phyloP scores from a whole-genome alignment of 64 coral and sea anemone genomes.

The Montipora sp. region DNA sequence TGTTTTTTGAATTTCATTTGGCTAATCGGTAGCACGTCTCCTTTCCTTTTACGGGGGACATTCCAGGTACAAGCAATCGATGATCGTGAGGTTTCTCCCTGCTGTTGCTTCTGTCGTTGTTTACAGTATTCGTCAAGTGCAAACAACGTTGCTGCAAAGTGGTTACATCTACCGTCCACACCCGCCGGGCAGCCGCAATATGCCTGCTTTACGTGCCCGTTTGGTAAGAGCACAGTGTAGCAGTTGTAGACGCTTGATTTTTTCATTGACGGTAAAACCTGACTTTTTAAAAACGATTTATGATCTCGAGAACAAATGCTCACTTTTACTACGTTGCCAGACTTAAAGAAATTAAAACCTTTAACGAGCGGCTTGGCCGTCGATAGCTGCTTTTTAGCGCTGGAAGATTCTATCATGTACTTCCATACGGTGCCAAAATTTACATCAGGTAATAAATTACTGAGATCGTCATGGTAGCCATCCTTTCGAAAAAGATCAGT shows the following conservation, averaged over 20 bases:
- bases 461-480: conserved; percentile 46
- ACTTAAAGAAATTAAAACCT: conserved; percentile 46
- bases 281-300: conserved; percentile 28
- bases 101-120: too few relatives aligned
- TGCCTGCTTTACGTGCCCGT: conserved; percentile 11
- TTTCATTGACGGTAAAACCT: conserved; percentile 41
- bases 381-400: conserved; percentile 20
- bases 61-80: conserved; percentile 66
- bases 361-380: conserved; percentile 35
- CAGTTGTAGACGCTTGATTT: conserved; percentile 27
- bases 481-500: conserved; percentile 57
- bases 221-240: conserved; percentile 25
- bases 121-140: too few relatives aligned
- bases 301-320: not conserved
- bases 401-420: not conserved
- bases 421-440: conserved; percentile 3
- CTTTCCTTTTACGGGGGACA: conserved; percentile 9
- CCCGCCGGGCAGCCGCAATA: conserved; percentile 42
- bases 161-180: conserved; percentile 26
- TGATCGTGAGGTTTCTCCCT: conserved; percentile 38
- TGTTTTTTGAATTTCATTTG: too few relatives aligned
- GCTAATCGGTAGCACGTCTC: too few relatives aligned
- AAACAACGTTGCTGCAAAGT: too few relatives aligned
- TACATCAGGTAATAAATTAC: conserved; percentile 25
- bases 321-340: conserved; percentile 17